Percentiles rank a stretch among this genome's conserved stretches.
Conservation (phyloP, 2,888 invertebrate genomes). For the Leptinotarsa peninsularis region DNA sequence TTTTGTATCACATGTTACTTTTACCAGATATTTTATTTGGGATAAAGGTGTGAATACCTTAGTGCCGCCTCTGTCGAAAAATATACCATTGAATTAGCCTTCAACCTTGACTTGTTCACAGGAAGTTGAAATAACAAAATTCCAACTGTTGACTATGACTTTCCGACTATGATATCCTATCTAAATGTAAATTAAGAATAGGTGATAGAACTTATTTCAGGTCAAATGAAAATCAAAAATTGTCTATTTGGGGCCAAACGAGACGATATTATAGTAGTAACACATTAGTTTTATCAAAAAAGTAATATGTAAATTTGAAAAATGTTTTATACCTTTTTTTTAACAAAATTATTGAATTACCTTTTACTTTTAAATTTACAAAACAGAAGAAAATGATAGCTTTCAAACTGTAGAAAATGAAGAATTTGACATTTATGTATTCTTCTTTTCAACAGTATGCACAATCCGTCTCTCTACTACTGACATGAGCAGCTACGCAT, state of each 20-base stretch:
- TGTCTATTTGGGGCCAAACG: not conserved
- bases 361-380: too few species aligned
- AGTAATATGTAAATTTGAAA: too few species aligned
- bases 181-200: conserved; percentile 12
- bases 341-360: too few species aligned
- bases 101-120: conserved; percentile 11
- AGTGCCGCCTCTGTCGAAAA: conserved; percentile 5
- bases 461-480: too few species aligned
- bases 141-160: not conserved
- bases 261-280: too few species aligned
- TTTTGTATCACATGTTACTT: not conserved
- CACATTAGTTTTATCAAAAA: too few species aligned
- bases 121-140: conserved; percentile 11
- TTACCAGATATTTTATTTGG: not conserved
- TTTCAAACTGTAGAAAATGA: too few species aligned
- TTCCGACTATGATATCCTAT: conserved; percentile 7
- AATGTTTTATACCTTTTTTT: too few species aligned
- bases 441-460: too few species aligned
- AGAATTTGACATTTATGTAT: too few species aligned
- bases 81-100: not conserved
- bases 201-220: conserved; percentile 15
- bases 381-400: too few species aligned
- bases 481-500: too few species aligned
- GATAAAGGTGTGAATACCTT: not conserved
- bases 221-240: conserved; percentile 19